These are phyloP conservation scores for Trialeurodes vaporariorum DNA, from an alignment of 1,140 invertebrate genomes.

Conservation along the genomic window DNA sequence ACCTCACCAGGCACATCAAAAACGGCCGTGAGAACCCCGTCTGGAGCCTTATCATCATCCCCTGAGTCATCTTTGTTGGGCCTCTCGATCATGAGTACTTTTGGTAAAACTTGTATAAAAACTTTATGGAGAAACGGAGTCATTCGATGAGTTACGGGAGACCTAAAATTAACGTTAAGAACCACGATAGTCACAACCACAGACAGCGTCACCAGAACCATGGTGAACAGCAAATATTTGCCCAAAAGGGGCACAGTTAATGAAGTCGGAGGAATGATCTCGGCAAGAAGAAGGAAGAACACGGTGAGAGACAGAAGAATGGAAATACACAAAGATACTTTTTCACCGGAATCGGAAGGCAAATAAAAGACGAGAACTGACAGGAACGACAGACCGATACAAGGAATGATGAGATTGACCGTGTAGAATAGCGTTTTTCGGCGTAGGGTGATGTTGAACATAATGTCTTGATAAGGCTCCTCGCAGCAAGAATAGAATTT, in stretches of 20 bases:
- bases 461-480: conserved; percentile 86
- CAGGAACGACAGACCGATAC: conserved; percentile 91
- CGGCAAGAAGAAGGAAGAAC: conserved; percentile 94
- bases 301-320: conserved; percentile 97
- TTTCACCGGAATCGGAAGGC: conserved; percentile 95
- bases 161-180: conserved; percentile 96
- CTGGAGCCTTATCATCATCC: conserved; percentile 44
- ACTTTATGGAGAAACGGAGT: conserved; percentile 76
- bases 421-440: conserved; percentile 96
- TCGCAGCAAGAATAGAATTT: conserved; percentile 81
- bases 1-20: conserved; percentile 56
- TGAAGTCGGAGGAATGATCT: conserved; percentile 99
- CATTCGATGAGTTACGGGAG: conserved; percentile 93
- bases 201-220: conserved; percentile 96
- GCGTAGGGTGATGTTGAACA: conserved; percentile 93
- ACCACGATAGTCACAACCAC: conserved; percentile 97
- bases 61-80: conserved; percentile 58
- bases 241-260: conserved; percentile 93
- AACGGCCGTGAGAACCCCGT: conserved; percentile 50
- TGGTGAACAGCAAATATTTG: conserved; percentile 97
- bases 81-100: conserved; percentile 68
- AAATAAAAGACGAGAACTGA: conserved; percentile 97
- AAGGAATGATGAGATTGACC: conserved; percentile 88
- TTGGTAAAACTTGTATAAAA: conserved; percentile 82
- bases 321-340: conserved; percentile 93